A percentile compares a stretch with the other conserved stretches of the same genome.
These are phyloP conservation scores for Brachionus sp. DNA, from an alignment of 1,140 invertebrate genomes.

Conservation along the genomic window DNA sequence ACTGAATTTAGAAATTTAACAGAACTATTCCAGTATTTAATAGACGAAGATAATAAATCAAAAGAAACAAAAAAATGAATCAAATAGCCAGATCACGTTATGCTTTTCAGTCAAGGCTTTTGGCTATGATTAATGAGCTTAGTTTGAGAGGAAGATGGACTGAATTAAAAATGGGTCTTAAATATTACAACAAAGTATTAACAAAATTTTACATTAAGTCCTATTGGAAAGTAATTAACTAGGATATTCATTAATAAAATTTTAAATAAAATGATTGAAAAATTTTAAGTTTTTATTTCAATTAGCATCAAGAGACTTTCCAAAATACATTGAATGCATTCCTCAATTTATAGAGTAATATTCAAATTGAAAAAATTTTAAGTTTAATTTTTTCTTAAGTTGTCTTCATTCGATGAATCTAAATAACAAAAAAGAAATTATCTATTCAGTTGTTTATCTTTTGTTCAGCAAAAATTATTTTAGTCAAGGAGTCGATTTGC, in stretches of 20 bases:
- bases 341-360: slow-evolving; percentile 40
- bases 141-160: slow-evolving; percentile 9
- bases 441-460: slow-evolving; percentile 33
- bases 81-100: not conserved
- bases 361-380: not conserved
- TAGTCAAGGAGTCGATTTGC: not conserved
- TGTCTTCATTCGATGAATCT: slow-evolving; percentile 38
- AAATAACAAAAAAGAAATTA: slow-evolving; percentile 34
- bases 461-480: slow-evolving; percentile 34
- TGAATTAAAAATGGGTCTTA: slow-evolving; percentile 25
- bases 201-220: slow-evolving; percentile 22
- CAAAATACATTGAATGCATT: slow-evolving; percentile 17
- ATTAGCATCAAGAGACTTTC: not conserved
- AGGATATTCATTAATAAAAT: not conserved
- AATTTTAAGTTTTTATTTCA: slow-evolving; percentile 32
- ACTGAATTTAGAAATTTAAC: slow-evolving; percentile 45
- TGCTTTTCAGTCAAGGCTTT: slow-evolving; percentile 20
- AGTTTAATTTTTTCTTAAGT: not conserved
- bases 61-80: slow-evolving; percentile 15
- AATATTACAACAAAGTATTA: slow-evolving; percentile 13
- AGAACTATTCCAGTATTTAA: slow-evolving; percentile 40
- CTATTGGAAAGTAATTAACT: slow-evolving; percentile 40
- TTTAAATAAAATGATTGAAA: not conserved
- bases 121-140: not conserved
- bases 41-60: slow-evolving; percentile 21